Evolutionary conservation across 2,797 vertebrate genomes (phyloP), one percentile per base, ranked within the genome.

Genomic region (Lagodon rhomboides): DNA sequence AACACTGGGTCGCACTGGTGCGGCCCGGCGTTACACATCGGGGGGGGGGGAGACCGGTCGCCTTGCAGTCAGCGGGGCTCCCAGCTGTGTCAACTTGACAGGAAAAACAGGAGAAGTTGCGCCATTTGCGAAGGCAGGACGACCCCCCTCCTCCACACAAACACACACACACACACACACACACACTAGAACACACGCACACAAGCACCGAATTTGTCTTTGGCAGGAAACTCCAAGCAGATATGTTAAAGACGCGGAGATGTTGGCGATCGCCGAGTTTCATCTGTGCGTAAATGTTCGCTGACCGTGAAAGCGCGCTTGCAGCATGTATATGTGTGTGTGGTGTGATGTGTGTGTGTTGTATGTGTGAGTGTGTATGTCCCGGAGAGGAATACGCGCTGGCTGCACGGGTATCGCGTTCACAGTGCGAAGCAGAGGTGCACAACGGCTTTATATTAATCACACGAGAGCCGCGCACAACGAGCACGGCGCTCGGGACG

Each of bases 251-350:
- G 46, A 79, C 43, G 61, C 65, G 22, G 75, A 55, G 59, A 86
- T 67, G 75, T 80, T 68, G 55, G 58, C 44, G 77, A 62, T 53
- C 34, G 2, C 47, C 69, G 87, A 75, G 77, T 92, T 90, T 54
- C 85, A 85, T 86, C 78, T 86, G 93, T 90, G 92, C 92, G 91
- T 93, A 93, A 93, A 87, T 86, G 91, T 87, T 84, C 85, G 70
- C 81, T 88, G 91, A 89, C 87, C 87, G 85, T 86, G 72, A 92
- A 84, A 75, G 86, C 71, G 90, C 76, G 64, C 83, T 12, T 70
- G 47, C 65, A 34, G 73, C 34, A 58, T 68, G 43, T 9, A 16
- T 47, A 38, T 27, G 25, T 65, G 77, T 80, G 25, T 64, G 74
- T 54, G 56, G 60, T n/a, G 25, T 43, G 30, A 41, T 62, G 69